A percentile compares a stretch with the other conserved stretches of the same genome.
phyloP scores from a whole-genome alignment of 2,797 vertebrate species.

The Discoglossus pictus region DNA sequence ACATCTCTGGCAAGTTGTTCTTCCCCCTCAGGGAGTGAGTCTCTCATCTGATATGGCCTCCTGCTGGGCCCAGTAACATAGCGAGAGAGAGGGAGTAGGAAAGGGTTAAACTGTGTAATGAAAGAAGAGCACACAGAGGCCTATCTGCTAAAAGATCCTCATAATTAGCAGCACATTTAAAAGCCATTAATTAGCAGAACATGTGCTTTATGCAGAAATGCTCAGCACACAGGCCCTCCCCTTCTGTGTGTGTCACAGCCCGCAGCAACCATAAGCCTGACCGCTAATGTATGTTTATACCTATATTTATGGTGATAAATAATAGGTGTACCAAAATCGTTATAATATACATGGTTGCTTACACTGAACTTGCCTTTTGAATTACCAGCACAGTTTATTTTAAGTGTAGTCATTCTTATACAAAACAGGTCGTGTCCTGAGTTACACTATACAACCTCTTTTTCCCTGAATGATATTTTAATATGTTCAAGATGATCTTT shows the following conservation, averaged over 20 bases:
- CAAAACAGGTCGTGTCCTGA: too few species aligned
- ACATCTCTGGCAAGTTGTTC: background rate
- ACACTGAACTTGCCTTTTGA: too few species aligned
- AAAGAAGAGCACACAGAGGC: slow-evolving; percentile 2
- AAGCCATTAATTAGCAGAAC: background rate
- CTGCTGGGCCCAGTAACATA: background rate
- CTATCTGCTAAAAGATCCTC: background rate
- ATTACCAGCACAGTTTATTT: too few species aligned
- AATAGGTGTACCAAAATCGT: too few species aligned
- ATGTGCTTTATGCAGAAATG: background rate
- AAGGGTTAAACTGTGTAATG: slow-evolving; percentile 13
- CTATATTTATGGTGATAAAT: too few species aligned
- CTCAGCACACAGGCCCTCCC: accelerated
- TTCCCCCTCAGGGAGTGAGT: background rate
- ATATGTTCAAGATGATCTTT: too few species aligned
- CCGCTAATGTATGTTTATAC: too few species aligned
- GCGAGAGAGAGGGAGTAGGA: background rate
- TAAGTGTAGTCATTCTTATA: too few species aligned
- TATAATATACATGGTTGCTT: too few species aligned
- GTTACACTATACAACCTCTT: too few species aligned
- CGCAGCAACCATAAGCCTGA: too few species aligned
- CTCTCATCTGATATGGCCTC: background rate
- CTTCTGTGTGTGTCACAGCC: background rate
- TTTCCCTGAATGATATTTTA: too few species aligned
- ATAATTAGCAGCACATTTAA: background rate